Percentiles rank a stretch among this genome's conserved stretches.
Conservation (phyloP, 2,888 invertebrate species). For the Mythimna albipuncta region DNA sequence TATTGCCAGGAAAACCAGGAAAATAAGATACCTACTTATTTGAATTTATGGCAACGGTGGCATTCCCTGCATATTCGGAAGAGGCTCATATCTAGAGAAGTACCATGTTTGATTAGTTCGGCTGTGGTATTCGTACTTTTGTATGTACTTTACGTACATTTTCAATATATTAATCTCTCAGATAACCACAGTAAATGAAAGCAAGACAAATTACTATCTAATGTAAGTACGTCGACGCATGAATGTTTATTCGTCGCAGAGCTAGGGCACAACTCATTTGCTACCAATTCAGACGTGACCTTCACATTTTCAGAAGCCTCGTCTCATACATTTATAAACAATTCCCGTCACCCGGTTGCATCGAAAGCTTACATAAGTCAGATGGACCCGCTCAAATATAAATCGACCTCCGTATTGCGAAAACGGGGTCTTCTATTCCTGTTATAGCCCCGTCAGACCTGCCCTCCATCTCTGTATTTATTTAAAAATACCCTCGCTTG, state of each 20-base stretch:
- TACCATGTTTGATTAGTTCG: background rate
- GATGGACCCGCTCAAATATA: conserved; percentile 18
- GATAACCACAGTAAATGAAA: background rate
- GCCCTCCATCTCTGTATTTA: conserved; percentile 40
- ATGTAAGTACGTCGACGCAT: background rate
- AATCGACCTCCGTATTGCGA: conserved; percentile 35
- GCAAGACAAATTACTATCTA: background rate
- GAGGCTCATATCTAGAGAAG: background rate
- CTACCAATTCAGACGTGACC: conserved; percentile 26
- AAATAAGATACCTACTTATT: conserved; percentile 27
- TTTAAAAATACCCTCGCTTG: conserved; percentile 57
- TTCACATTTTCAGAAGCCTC: conserved; percentile 32
- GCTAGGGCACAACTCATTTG: background rate
- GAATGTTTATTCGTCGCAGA: background rate
- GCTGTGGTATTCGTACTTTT: background rate
- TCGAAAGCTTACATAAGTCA: conserved; percentile 31
- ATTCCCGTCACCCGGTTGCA: conserved; percentile 29
- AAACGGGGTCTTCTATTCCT: conserved; percentile 56
- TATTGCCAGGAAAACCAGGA: conserved; percentile 18
- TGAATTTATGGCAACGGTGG: conserved; percentile 28
- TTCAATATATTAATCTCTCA: no score
- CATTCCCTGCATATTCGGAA: conserved; percentile 22
- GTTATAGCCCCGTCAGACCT: conserved; percentile 39
- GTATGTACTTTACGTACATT: no score
- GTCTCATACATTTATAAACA: conserved; percentile 27